Percentiles rank a stretch among this genome's conserved stretches.
These are phyloP conservation scores for Myocastor coypus DNA, from an alignment of 2,113 vertebrate genomes.

Conservation along the genomic window DNA sequence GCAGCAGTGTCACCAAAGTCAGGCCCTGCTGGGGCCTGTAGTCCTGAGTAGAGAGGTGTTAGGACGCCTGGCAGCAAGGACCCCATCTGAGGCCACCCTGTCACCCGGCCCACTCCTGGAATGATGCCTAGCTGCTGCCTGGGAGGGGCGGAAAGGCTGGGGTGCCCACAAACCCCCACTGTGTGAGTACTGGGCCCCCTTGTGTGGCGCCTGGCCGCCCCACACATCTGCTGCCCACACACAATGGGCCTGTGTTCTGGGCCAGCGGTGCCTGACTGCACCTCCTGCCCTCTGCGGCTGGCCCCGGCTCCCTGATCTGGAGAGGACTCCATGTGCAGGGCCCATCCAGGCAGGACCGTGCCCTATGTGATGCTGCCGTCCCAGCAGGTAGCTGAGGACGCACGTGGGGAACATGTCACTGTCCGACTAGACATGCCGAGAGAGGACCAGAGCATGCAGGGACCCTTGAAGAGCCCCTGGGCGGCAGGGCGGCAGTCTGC, in stretches of 20 bases:
- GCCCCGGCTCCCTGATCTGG: neutral
- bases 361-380: accelerated
- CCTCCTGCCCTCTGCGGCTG: neutral
- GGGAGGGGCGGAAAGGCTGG: neutral
- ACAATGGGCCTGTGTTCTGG: conserved; percentile 71
- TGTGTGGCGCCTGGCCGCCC: neutral
- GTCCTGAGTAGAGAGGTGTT: neutral
- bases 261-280: neutral
- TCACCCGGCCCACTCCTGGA: neutral
- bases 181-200: conserved; percentile 68
- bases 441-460: neutral
- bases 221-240: conserved; percentile 71
- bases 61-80: neutral
- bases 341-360: neutral
- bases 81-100: neutral
- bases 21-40: neutral
- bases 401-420: no score
- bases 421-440: accelerated
- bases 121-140: neutral
- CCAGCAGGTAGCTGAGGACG: accelerated
- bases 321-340: neutral
- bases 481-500: neutral
- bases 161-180: conserved; percentile 59
- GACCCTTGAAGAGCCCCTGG: neutral
- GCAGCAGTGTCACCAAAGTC: neutral